Conservation (phyloP, 2,888 invertebrate species). For the Rotaria sp. region DNA sequence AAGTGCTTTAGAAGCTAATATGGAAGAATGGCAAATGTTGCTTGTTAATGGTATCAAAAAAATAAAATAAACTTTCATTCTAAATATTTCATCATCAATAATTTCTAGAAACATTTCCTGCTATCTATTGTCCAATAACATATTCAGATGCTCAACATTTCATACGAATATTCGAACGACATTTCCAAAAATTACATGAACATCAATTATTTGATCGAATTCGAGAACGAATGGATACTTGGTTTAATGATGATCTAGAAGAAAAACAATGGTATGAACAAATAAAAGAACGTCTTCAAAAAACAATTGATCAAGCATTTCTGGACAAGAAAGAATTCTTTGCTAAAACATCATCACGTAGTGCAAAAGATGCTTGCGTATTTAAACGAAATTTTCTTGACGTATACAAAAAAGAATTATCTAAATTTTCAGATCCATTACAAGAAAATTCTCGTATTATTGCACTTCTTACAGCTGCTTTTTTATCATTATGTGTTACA, state of each 20-base stretch:
- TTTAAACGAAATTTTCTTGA: conserved; percentile 44
- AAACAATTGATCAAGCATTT: conserved; percentile 38
- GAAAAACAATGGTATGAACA: conserved; percentile 31
- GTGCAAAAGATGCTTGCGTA: conserved; percentile 48
- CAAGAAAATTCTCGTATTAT: conserved; percentile 46
- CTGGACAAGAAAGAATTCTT: conserved; percentile 44
- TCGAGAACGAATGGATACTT: conserved; percentile 41
- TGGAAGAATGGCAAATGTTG: conserved; percentile 46
- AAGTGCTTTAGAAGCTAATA: conserved; percentile 46
- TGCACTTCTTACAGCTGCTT: conserved; percentile 46
- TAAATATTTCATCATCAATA: too few species aligned
- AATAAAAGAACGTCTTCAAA: background rate
- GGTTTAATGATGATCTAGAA: conserved; percentile 43
- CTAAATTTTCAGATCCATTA: conserved; percentile 40
- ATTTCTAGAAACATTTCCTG: conserved; percentile 44
- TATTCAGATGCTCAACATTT: conserved; percentile 44
- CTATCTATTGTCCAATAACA: conserved; percentile 44
- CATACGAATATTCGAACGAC: background rate
- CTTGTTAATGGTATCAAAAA: conserved; percentile 42
- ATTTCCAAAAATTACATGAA: conserved; percentile 29
- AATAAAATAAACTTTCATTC: background rate
- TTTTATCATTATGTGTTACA: conserved; percentile 45
- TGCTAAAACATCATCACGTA: conserved; percentile 48
- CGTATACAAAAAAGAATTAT: conserved; percentile 43
- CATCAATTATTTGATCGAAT: conserved; percentile 37